Conservation (phyloP, 35 echinoderm and acorn worm genomes). For the Apostichopus parvimensis region DNA sequence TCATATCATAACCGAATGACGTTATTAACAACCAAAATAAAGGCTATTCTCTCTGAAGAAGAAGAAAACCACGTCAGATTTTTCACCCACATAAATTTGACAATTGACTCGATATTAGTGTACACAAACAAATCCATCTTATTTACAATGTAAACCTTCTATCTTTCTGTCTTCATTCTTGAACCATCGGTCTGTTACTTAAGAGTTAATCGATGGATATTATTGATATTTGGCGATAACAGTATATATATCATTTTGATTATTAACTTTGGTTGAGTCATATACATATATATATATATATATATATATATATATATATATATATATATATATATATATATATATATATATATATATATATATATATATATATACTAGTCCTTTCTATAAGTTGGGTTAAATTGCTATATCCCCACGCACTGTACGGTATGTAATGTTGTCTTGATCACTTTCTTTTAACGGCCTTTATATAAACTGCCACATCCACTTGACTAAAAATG, state of each 20-base stretch:
- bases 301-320: no score
- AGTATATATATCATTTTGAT: no score
- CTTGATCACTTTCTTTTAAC: background rate
- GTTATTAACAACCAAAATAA: no score
- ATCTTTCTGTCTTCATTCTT: no score
- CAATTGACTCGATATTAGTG: slow-evolving; percentile 1
- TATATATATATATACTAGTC: no score
- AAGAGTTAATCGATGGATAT: background rate
- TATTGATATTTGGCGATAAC: background rate
- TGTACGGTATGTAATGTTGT: background rate
- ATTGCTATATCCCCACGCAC: background rate
- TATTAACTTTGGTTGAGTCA: no score
- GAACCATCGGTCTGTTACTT: background rate
- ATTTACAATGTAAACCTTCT: background rate
- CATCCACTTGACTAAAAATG: background rate
- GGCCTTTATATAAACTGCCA: background rate
- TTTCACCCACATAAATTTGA: background rate
- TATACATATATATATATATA: no score
- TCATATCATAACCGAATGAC: no score
- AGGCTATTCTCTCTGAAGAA: no score
- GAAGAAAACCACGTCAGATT: background rate
- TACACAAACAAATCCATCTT: background rate
- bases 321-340: no score
- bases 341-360: no score
- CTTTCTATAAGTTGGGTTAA: no score